Evolutionary conservation across 2,113 vertebrate species (phyloP), one percentile per base, ranked within the genome.

Genomic region (Mesocricetus auratus): DNA sequence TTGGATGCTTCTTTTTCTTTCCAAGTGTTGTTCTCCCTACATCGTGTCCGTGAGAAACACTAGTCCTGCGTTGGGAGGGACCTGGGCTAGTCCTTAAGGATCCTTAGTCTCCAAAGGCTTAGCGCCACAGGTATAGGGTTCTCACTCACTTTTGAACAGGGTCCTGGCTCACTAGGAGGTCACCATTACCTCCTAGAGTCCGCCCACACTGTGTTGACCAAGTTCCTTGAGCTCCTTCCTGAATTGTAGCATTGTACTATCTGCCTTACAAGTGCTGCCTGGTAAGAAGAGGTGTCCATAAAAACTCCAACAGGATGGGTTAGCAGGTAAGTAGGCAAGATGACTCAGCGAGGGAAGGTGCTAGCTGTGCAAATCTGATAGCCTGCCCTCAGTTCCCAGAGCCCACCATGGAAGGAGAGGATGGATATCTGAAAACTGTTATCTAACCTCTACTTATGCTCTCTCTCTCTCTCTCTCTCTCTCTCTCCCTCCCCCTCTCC

Each of bases 231-330:
- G 22, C 16, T 45, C 39, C 29, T 31, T 45, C 62, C 42, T 21
- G 60, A 62, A 26, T 73, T 4, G 3, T 0, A 24, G 3, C 36
- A 45, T n/a, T 39, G 60, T 11, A 11, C 0, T 21, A 62, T 42
- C 5, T 1, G 1, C 21, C 13, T 26, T 36, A 5, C 4, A 8
- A 11, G 11, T 0, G n/a, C 17, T 2, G 47, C 33, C 39, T 50
- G 47, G 0, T 0, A 7, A 69, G 56, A 33, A 53, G 50, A 10
- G 24, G 10, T 24, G 16, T 36, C 53, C 77, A 79, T 53, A 33
- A 50, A 78, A 78, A 26, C 22, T 60, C 19, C 56, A 83, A 26
- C n/a, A 45, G 45, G 58, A 85, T 31, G 58, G 26, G 8, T 64
- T 8, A 62, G 81, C 15, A 31, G 58, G 81, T 31, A 5, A 31